phyloP scores from a whole-genome alignment of 2,113 vertebrate species.

The Athene noctua region DNA sequence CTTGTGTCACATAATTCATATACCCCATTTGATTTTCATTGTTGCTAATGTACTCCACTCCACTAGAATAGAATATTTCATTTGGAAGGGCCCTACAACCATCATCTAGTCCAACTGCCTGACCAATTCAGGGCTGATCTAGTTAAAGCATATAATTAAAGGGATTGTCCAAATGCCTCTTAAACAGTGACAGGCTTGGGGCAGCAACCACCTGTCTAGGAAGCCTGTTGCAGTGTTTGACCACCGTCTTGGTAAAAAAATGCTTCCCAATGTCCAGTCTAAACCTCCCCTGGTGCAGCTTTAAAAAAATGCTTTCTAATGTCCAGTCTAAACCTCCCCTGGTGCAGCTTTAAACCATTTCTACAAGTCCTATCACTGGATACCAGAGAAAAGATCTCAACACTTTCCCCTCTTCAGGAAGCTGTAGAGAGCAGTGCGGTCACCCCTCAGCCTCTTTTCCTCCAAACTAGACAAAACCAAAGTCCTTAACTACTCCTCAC shows the following conservation, averaged over 20 bases:
- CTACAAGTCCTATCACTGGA: not conserved
- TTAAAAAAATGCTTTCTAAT: not conserved
- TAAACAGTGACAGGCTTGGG: not conserved
- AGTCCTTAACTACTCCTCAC: not conserved
- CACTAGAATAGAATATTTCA: not conserved
- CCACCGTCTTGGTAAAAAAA: not conserved
- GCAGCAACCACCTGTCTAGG: not conserved
- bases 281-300: not conserved
- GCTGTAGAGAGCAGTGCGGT: not conserved
- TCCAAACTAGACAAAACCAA: not conserved
- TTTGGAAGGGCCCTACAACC: not conserved
- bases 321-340: not conserved
- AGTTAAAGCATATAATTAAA: not conserved
- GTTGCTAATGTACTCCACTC: not conserved
- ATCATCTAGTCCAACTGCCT: not conserved
- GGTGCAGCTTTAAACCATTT: not conserved
- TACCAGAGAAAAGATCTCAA: not conserved
- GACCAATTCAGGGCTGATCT: not conserved
- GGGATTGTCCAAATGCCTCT: not conserved
- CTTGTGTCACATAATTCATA: not conserved
- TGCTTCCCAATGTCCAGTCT: not conserved
- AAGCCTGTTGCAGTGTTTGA: not conserved
- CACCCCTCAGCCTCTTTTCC: not conserved
- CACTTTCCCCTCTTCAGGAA: not conserved
- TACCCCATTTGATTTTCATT: not conserved